These are phyloP conservation scores for Carposina sasakii DNA, from an alignment of 1,140 invertebrate genomes.

Conservation along the genomic window DNA sequence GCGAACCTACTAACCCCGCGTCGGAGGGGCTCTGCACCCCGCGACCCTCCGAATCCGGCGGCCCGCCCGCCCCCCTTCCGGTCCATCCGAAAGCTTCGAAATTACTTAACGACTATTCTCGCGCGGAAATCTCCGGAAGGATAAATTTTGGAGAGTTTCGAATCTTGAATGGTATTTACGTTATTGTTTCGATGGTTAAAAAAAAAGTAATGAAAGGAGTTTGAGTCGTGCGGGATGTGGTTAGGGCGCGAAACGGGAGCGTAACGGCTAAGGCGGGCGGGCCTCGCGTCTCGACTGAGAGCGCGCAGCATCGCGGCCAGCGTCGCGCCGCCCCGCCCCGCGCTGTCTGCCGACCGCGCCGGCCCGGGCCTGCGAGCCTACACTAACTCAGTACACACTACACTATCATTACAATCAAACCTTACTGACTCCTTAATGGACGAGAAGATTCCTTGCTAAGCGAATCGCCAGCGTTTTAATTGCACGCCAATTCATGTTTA, in stretches of 20 bases:
- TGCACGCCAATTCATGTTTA: too few species aligned
- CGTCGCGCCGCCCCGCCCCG: conserved; percentile 36
- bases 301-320: conserved; percentile 69
- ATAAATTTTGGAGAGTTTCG: background rate
- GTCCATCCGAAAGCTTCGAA: conserved; percentile 67
- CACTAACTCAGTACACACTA: too few species aligned
- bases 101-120: conserved; percentile 60
- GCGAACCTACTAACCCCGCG: conserved; percentile 69
- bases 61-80: conserved; percentile 57
- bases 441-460: too few species aligned
- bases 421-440: too few species aligned
- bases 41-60: conserved; percentile 60
- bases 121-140: conserved; percentile 22
- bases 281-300: conserved; percentile 70
- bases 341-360: conserved; percentile 28
- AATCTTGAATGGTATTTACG: background rate
- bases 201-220: conserved; percentile 27
- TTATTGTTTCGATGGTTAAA: conserved; percentile 6
- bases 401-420: too few species aligned
- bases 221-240: conserved; percentile 16
- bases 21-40: conserved; percentile 61
- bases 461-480: too few species aligned
- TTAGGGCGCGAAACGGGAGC: conserved; percentile 53
- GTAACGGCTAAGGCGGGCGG: conserved; percentile 60
- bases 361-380: conserved; percentile 46